Base-by-base conservation (phyloP, 2,888 invertebrate species). In the Cecidostiba fungosa region DNA sequence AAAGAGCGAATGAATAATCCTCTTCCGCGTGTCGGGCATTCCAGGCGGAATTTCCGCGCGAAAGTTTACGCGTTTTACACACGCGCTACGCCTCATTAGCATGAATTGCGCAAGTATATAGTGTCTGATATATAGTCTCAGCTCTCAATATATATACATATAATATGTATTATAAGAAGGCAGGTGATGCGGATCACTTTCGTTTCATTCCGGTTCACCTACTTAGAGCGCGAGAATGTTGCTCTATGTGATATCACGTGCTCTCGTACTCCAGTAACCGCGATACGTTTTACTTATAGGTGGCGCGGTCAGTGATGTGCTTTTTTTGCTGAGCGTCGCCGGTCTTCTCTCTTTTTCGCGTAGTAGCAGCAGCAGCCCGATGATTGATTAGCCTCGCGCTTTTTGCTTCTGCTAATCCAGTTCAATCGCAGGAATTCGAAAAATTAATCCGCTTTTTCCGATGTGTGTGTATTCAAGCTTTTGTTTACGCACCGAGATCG, bases 181-280 rank as follows among this genome's bases (percentile, higher is more conserved):
- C 32, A 69, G 69, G 23, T 16, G 36, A 16, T 6, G 10, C 32
- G 72, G 73, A 84, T 84, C 84, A 69, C 79, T 84, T 79, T 79
- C 84, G 74, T 84, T 84, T 74, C 14, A 66, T 66, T 79, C 79
- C 88, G 88, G 88, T 87, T 88, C 88, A 84, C 88, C 88, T 87
- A 88, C 87, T 88, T 88, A 82, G 8, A 29, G 79, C 82, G 85
- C 82, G 14, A 78, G 29, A 19, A 54, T 23, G 36, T 8, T 26
- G 12, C 39, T 12, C 3, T 66, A 23, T 39, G 36, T 39, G 23
- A 59, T 73, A 81, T 70, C 39, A 23, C 39, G 29, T 54, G 80
- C 54, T 80, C 70, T 70, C 79, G 70, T 80, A 76, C 76, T 82
- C 82, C 50, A 78, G 72, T 84, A 78, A 78, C 77, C 77, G 77